Evolutionary conservation across 2,888 invertebrate genomes (phyloP), one percentile per base, ranked within the genome.

Genomic region (Chrysotoxum bicinctum): DNA sequence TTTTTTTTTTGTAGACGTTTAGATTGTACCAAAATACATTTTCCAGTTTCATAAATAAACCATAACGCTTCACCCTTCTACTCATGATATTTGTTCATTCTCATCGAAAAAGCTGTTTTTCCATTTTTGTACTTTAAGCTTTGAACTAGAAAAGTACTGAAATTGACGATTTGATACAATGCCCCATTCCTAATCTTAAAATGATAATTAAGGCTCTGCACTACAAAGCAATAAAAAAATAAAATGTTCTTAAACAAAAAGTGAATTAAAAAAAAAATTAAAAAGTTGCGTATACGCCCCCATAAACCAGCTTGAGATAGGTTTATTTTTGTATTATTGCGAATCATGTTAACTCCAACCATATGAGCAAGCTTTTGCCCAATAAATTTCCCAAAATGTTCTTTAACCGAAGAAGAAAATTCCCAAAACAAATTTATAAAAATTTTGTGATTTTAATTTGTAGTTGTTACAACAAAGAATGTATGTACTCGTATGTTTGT

Each of bases 221-320:
- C 26, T 3, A 26, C 5, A n/a, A n/a, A n/a, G n/a, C n/a, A n/a
- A n/a, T n/a, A n/a, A n/a, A n/a, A n/a, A n/a, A n/a, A n/a, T n/a
- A n/a, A n/a, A n/a, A n/a, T n/a, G n/a, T n/a, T 26, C 2, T 7
- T 26, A 1, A 26, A 4, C 9, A 45, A 1, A 1, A 45, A 19
- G 19, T 19, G 3, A 19, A 50, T 50, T 23, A 0, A 30, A 37
- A 21, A 35, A 19, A 58, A 58, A 58, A 3, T 12, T 0, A 40
- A 54, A 66, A 68, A 58, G 54, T 68, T 73, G 35, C 77, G 77
- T 73, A 82, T 82, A 77, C 82, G 77, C 82, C 77, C 56, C 77
- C 72, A 40, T 60, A 37, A 32, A 76, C 68, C 26, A 70, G 7
- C 19, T 12, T 23, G 2, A 2, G 8, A 48, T 6, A n/a, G 1